Evolutionary conservation across 2,888 invertebrate genomes (phyloP).

Genomic region (Tridacna gigas): DNA sequence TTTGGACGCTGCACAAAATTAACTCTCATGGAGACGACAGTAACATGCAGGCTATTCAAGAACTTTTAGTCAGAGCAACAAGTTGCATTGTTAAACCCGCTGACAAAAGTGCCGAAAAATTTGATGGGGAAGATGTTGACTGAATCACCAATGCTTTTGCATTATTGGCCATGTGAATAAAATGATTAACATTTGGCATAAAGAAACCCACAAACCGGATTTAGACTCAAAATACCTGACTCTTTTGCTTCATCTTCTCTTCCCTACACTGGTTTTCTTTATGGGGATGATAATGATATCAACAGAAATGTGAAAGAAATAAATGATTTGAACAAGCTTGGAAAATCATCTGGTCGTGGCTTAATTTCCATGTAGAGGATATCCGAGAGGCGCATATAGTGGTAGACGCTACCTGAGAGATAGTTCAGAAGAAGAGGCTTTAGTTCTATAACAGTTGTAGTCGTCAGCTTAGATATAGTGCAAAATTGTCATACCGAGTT

Average conservation of each 20-base stretch:
- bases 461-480: too few species aligned
- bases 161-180: constrained; percentile 19
- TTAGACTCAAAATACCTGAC: constrained; percentile 16
- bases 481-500: constrained; percentile 29
- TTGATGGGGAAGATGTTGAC: constrained; percentile 13
- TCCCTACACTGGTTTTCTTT: constrained; percentile 22
- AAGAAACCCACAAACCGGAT: constrained; percentile 15
- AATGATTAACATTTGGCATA: constrained; percentile 19
- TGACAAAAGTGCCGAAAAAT: constrained; percentile 10
- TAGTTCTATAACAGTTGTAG: neutral
- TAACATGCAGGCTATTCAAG: constrained; percentile 31
- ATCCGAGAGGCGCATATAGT: neutral
- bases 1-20: constrained; percentile 26
- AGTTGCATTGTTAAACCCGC: constrained; percentile 14
- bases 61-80: constrained; percentile 26
- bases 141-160: constrained; percentile 15
- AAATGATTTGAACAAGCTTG: neutral
- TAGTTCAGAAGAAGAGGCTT: neutral
- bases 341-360: neutral
- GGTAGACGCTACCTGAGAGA: neutral
- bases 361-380: neutral
- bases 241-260: constrained; percentile 9
- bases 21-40: constrained; percentile 36
- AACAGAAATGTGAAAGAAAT: constrained; percentile 23
- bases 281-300: constrained; percentile 28